These are phyloP conservation scores for Hermetia illucens DNA, from an alignment of 1,140 invertebrate genomes.

Conservation along the genomic window DNA sequence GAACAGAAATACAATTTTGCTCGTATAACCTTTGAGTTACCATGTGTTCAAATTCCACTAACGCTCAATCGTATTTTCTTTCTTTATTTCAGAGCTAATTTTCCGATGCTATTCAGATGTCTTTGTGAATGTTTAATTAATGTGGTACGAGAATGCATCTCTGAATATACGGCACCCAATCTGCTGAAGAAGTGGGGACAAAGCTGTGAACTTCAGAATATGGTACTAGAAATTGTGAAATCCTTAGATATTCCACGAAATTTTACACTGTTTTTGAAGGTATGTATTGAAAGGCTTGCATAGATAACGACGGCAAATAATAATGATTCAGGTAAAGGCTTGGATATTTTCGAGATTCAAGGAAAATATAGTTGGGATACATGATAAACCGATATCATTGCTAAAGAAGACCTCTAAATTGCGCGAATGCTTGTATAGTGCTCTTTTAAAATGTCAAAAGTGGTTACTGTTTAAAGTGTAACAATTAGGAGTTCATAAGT, in stretches of 20 bases:
- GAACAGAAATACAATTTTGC: too few relatives aligned
- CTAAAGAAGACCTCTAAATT: too few relatives aligned
- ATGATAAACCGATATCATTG: too few relatives aligned
- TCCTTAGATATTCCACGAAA: constrained; percentile 40
- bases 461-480: too few relatives aligned
- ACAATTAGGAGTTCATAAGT: too few relatives aligned
- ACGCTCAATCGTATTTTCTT: constrained; percentile 16
- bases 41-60: too few relatives aligned
- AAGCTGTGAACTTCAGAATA: constrained; percentile 38
- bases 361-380: neutral
- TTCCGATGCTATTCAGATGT: constrained; percentile 40
- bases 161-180: constrained; percentile 31
- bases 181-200: constrained; percentile 46
- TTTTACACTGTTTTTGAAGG: constrained; percentile 42
- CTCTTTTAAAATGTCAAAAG: too few relatives aligned
- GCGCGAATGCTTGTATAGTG: too few relatives aligned
- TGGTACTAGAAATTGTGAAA: constrained; percentile 42
- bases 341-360: too few relatives aligned
- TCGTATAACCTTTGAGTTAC: too few relatives aligned
- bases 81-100: constrained; percentile 36
- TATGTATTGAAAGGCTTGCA: constrained; percentile 12
- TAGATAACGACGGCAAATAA: too few relatives aligned
- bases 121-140: constrained; percentile 34
- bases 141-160: constrained; percentile 30
- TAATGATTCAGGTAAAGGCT: too few relatives aligned